Evolutionary conservation across 2,797 vertebrate species (phyloP), one percentile per base, ranked within the genome.

Genomic region (Propithecus perrieri): DNA sequence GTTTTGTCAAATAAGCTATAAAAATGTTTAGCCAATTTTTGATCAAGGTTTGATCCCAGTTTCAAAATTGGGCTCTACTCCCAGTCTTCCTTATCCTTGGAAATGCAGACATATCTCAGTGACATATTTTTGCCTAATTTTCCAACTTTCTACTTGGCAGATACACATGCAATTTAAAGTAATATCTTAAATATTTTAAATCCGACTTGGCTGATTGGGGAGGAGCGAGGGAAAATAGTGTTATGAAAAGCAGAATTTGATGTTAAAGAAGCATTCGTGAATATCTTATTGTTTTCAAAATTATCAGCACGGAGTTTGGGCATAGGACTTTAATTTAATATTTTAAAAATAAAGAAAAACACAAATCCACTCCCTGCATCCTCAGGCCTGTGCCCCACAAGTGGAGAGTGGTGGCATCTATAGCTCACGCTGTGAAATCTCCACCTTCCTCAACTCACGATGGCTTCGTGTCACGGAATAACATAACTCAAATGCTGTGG

Each of bases 1-100:
- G 84, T 89, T 97, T 96, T 96, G 72, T 95, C 94, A 95, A 97
- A 95, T 95, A 95, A 97, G 86, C 90, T 93, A 95, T 91, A 97
- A 97, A 96, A 97, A 88, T 85, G 74, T 96, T 97, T 97, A 95
- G 95, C 94, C 95, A 97, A 88, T 95, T 94, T 96, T 95, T 95
- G 95, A 90, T 97, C 71, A 38, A 57, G 28, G 76, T 79, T 79
- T 57, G 24, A 57, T 79, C 95, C 97, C 10, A 46, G 50, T 95
- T 95, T 93, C 85, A 93, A 93, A 89, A 91, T 43, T 96, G 87
- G 97, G 95, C 96, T 97, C 59, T 50, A 43, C 50, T 97, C 96
- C 92, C 96, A 92, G 97, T 94, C 75, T 81, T 80, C 89, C 67
- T 83, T 84, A 65, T 96, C 85, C 89, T 90, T 84, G 85, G 84